Evolutionary conservation across 1,140 invertebrate species (phyloP), one percentile per base, ranked within the genome.

Genomic region (Drosophila lacteicornis): DNA sequence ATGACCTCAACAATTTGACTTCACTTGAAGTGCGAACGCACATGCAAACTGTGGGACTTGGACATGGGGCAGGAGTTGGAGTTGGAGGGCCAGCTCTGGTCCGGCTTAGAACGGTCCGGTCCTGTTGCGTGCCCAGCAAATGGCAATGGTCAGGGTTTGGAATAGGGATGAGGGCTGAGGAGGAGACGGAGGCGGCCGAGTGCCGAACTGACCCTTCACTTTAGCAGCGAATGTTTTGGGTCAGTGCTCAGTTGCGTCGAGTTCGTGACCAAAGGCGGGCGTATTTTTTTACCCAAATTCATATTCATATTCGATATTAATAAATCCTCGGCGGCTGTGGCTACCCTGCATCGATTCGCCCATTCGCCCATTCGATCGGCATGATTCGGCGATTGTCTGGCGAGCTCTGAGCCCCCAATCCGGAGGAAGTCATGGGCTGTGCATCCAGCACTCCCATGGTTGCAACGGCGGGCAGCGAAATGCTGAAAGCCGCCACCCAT

Each of bases 391-490:
- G 69, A 66, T 81, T 85, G 57, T 77, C 50, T 47, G 50, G 57
- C 49, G n/a, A 50, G 38, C 27, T 69, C 22, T 43, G 25, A 67
- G 30, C 56, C 73, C 38, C 33, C 53, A 40, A 47, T 22, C 51
- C 40, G 56, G 59, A 33, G 60, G 58, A 33, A 82, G 68, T 83
- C 67, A 92, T 92, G 92, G 92, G 92, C 77, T 92, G 92, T 69
- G 91, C 92, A 58, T 91, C 87, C 76, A 92, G 92, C 81, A 91
- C 91, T 55, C 92, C 92, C 56, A 91, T 92, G 84, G 78, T 92
- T 67, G 84, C 85, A 60, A 91, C 85, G 50, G 91, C 90, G 46
- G 91, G 91, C 68, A 92, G 85, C 80, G 91, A 91, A 82, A 91
- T 92, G 79, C 75, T 92, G 62, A 92, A 92, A 77, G 82, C 91